These are phyloP conservation scores for Epistrophe eligans DNA, from an alignment of 2,888 invertebrate species.

Conservation along the genomic window DNA sequence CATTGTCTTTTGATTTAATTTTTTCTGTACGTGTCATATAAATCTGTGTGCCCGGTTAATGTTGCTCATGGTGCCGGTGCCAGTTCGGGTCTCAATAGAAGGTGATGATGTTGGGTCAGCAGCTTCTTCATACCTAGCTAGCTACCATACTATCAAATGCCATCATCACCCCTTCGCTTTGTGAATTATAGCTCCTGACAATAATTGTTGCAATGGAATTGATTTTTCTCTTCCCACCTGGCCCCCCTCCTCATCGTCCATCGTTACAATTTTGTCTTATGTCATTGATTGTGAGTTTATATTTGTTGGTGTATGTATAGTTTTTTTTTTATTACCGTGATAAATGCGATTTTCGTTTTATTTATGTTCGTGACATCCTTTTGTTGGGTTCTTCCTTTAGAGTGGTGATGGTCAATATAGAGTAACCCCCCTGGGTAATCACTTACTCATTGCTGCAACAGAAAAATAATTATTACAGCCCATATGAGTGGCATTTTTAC, in stretches of 20 bases:
- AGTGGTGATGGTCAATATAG: slow-evolving; percentile 8
- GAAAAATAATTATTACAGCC: slow-evolving; percentile 23
- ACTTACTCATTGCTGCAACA: slow-evolving; percentile 47
- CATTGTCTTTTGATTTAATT: slow-evolving; percentile 64
- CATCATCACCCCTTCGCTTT: slow-evolving; percentile 44
- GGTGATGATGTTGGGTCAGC: slow-evolving; percentile 45
- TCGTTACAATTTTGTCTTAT: slow-evolving; percentile 19
- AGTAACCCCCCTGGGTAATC: slow-evolving; percentile 33
- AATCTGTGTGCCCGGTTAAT: slow-evolving; percentile 35
- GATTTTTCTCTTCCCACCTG: slow-evolving; percentile 52
- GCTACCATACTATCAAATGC: neutral
- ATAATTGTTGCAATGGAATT: slow-evolving; percentile 73
- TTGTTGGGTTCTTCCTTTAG: slow-evolving; percentile 28
- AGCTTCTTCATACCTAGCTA: slow-evolving; percentile 3
- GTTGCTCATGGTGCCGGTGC: slow-evolving; percentile 12
- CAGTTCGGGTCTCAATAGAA: neutral
- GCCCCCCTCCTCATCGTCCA: neutral
- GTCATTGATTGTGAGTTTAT: slow-evolving; percentile 35
- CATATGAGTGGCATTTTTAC: slow-evolving; percentile 3
- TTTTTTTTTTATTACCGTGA: slow-evolving; percentile 68
- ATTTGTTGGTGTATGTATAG: neutral
- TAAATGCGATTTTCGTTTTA: slow-evolving; percentile 67
- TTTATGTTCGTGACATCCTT: slow-evolving; percentile 65
- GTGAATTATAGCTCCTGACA: slow-evolving; percentile 67
- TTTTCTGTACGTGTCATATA: slow-evolving; percentile 35